Conservation (phyloP, 2,888 invertebrate species). For the Pristionchus exspectatus region DNA sequence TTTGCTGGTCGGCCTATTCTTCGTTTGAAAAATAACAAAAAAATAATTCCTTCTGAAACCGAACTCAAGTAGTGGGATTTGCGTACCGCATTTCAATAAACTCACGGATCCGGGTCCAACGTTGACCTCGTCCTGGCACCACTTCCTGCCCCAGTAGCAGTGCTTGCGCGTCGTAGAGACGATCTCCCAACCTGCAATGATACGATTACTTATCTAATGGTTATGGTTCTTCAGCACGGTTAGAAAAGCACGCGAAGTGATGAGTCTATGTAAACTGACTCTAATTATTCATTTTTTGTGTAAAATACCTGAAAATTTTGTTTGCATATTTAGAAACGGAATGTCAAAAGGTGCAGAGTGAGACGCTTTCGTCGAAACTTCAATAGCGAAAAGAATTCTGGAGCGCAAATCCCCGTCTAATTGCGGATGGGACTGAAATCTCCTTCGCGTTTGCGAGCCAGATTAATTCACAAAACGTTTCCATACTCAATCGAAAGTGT, state of each 20-base stretch:
- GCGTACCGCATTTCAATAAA: too few species aligned
- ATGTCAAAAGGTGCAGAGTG: too few species aligned
- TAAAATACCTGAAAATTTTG: too few species aligned
- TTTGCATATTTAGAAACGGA: too few species aligned
- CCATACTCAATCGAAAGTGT: not conserved
- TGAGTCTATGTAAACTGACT: too few species aligned
- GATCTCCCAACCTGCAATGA: constrained; percentile 73
- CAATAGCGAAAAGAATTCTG: not conserved
- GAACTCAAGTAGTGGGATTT: too few species aligned
- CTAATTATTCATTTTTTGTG: too few species aligned
- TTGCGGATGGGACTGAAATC: not conserved
- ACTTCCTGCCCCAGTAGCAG: constrained; percentile 76
- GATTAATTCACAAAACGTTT: not conserved
- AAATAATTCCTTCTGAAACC: too few species aligned
- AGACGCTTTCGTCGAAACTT: not conserved
- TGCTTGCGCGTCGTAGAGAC: constrained; percentile 74
- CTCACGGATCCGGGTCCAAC: constrained; percentile 61
- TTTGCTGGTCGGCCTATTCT: too few species aligned
- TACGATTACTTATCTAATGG: not conserved
- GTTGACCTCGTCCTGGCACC: constrained; percentile 67
- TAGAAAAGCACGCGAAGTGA: not conserved
- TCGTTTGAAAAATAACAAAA: too few species aligned
- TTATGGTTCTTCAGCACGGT: not conserved
- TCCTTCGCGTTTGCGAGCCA: not conserved
- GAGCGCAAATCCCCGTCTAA: not conserved